These are phyloP conservation scores for Porites evermanni DNA, from an alignment of 92 coral and sea anemone species.

Conservation along the genomic window DNA sequence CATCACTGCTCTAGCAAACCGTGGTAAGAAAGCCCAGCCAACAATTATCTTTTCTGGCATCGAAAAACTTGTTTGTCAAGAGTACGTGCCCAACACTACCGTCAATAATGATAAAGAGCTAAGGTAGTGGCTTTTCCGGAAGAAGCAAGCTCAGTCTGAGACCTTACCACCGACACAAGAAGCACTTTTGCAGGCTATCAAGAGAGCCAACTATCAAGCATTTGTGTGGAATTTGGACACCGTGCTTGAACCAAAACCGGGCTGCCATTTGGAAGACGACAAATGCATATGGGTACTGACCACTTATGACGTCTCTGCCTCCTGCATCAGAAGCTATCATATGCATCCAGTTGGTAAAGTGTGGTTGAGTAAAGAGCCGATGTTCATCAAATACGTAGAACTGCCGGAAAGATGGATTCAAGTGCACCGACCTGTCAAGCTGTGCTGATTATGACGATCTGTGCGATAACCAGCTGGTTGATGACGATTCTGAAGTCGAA, in stretches of 20 bases:
- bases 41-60: constrained; percentile 33
- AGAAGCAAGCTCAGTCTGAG: constrained; percentile 58
- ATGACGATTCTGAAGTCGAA: background rate
- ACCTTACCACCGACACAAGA: constrained; percentile 47
- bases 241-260: background rate
- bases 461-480: constrained; percentile 26
- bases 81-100: constrained; percentile 20
- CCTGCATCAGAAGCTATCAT: constrained; percentile 46
- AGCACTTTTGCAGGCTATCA: constrained; percentile 31
- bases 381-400: constrained; percentile 37
- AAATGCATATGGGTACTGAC: constrained; percentile 21
- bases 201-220: constrained; percentile 47
- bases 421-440: constrained; percentile 34
- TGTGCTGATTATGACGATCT: background rate
- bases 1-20: background rate
- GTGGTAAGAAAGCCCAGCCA: constrained; percentile 33
- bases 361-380: constrained; percentile 11
- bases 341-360: constrained; percentile 22
- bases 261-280: constrained; percentile 39
- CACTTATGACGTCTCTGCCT: constrained; percentile 42
- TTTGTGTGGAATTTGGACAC: constrained; percentile 4
- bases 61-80: constrained; percentile 54
- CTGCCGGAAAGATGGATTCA: constrained; percentile 27
- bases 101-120: constrained; percentile 30
- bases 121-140: constrained; percentile 58